Evolutionary conservation across 2,888 invertebrate genomes (phyloP).

Genomic region (Drosophila kanekoi): DNA sequence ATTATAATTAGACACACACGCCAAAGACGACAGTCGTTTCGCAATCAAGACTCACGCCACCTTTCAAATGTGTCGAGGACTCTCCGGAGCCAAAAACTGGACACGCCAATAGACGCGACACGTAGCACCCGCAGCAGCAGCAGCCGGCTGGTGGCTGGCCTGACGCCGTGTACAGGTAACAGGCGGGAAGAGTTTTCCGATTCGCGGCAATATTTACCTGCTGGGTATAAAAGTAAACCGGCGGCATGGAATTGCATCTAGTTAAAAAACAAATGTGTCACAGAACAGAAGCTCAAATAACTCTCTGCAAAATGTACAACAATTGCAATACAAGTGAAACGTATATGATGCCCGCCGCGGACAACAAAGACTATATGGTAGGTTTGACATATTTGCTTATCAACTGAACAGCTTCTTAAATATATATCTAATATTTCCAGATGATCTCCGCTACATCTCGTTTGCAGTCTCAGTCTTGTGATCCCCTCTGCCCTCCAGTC

Average conservation of each 20-base stretch:
- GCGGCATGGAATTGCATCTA: constrained; percentile 30
- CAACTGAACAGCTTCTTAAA: background rate
- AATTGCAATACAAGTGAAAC: constrained; percentile 19
- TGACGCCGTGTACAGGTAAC: constrained; percentile 46
- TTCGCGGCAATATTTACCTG: constrained; percentile 54
- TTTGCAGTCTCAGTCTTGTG: background rate
- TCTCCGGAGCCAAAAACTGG: constrained; percentile 26
- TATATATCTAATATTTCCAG: background rate
- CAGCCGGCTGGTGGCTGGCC: constrained; percentile 30
- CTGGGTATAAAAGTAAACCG: constrained; percentile 61
- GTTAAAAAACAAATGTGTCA: constrained; percentile 66
- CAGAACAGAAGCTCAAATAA: constrained; percentile 44
- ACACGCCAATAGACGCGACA: constrained; percentile 30
- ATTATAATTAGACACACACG: constrained; percentile 32
- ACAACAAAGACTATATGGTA: constrained; percentile 6
- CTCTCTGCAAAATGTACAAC: constrained; percentile 27
- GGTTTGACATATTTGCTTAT: background rate
- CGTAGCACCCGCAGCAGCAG: constrained; percentile 14
- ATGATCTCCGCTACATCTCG: background rate
- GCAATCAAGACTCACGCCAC: constrained; percentile 56
- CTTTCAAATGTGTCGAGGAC: constrained; percentile 22
- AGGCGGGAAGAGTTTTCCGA: constrained; percentile 25
- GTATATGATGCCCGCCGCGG: background rate
- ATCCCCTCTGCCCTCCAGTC: background rate
- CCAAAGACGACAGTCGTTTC: constrained; percentile 29